Evolutionary conservation across 2,888 invertebrate genomes (phyloP).

Genomic region (Synergus gifuensis): DNA sequence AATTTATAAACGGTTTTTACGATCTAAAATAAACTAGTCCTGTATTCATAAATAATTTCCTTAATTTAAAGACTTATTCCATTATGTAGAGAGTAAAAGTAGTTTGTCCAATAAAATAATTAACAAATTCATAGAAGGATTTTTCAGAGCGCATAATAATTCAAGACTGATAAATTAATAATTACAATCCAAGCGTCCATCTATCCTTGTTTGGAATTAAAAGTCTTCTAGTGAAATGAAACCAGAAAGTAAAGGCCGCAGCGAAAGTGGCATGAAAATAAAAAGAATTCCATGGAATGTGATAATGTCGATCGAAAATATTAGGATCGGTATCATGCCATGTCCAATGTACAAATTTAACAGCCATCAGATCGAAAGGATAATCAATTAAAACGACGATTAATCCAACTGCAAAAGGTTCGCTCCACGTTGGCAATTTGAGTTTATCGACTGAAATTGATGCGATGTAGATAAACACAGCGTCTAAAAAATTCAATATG

Average conservation of each 20-base stretch:
- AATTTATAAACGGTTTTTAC: background rate
- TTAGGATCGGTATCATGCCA: conserved; percentile 90
- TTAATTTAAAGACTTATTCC: conserved; percentile 9
- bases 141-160: background rate
- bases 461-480: conserved; percentile 82
- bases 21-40: conserved; percentile 17
- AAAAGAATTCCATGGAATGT: conserved; percentile 92
- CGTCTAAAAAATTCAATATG: conserved; percentile 77
- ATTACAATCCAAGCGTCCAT: conserved; percentile 77
- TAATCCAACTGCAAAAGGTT: conserved; percentile 85
- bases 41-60: conserved; percentile 6
- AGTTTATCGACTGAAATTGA: conserved; percentile 81
- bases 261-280: conserved; percentile 90
- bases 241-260: conserved; percentile 85
- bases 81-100: background rate
- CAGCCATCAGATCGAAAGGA: conserved; percentile 88
- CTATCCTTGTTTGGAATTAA: conserved; percentile 80
- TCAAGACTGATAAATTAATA: conserved; percentile 10
- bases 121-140: background rate
- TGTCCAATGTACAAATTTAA: conserved; percentile 90
- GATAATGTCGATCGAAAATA: conserved; percentile 86
- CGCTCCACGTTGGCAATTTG: conserved; percentile 80
- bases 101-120: background rate
- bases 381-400: conserved; percentile 86
- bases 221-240: conserved; percentile 81